Evolutionary conservation across 2,797 vertebrate genomes (phyloP).

Genomic region (Clarias fuscus): DNA sequence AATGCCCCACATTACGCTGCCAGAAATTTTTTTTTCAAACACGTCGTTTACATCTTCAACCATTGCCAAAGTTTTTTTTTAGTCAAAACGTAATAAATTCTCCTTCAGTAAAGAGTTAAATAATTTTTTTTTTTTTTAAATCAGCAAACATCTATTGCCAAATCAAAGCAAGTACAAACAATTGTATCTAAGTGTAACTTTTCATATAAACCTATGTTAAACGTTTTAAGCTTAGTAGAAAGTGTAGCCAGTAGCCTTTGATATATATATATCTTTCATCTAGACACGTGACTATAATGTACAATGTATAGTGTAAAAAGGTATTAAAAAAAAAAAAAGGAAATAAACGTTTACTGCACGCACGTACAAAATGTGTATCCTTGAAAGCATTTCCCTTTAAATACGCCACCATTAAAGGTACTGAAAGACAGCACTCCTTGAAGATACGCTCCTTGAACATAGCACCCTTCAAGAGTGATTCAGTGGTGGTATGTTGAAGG

Average conservation of each 20-base stretch:
- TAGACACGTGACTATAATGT: background rate
- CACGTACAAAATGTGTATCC: background rate
- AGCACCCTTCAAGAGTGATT: too few relatives aligned
- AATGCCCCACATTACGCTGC: background rate
- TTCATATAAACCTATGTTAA: background rate
- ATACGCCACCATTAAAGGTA: too few relatives aligned
- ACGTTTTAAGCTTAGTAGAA: background rate
- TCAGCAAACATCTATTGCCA: background rate
- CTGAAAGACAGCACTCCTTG: too few relatives aligned
- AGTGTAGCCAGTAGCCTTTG: background rate
- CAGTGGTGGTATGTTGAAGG: too few relatives aligned
- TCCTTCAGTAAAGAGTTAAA: background rate
- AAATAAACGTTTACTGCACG: background rate
- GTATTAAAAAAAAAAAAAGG: too few relatives aligned
- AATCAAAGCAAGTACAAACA: background rate
- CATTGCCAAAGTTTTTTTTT: background rate
- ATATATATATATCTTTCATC: background rate
- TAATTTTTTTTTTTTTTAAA: too few relatives aligned
- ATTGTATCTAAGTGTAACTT: too few relatives aligned
- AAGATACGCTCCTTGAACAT: too few relatives aligned
- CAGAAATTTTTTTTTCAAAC: background rate
- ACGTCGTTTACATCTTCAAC: background rate
- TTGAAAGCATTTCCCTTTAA: too few relatives aligned
- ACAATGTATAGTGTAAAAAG: background rate
- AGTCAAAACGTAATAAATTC: too few relatives aligned